phyloP scores from a whole-genome alignment of 2,113 vertebrate species.

The Tinamus guttatus region DNA sequence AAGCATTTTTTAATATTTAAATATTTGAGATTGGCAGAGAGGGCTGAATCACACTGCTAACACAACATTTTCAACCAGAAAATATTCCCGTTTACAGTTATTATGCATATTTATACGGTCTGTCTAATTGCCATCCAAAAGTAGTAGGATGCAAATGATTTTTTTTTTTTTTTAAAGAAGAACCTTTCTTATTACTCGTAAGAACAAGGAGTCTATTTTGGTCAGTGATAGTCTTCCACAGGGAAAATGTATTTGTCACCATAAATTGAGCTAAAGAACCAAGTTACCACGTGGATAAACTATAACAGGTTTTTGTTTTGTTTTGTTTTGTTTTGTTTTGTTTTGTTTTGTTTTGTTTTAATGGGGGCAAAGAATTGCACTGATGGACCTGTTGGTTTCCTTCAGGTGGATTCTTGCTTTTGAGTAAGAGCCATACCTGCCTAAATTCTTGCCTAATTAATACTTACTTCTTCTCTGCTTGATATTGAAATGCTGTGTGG shows the following conservation, averaged over 20 bases:
- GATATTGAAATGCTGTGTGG: neutral
- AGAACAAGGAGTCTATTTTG: accelerated
- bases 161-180: neutral
- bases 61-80: neutral
- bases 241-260: neutral
- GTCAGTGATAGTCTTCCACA: neutral
- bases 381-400: neutral
- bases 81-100: accelerated
- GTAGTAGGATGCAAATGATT: neutral
- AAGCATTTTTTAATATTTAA: neutral
- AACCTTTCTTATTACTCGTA: neutral
- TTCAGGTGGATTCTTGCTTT: neutral
- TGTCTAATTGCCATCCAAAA: neutral
- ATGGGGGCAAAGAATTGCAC: neutral
- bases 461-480: neutral
- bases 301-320: neutral
- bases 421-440: neutral
- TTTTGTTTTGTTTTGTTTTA: no score
- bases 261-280: neutral
- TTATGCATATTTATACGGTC: neutral
- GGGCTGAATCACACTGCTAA: accelerated
- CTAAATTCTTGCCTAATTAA: neutral
- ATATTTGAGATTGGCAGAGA: accelerated
- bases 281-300: neutral
- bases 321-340: no score